Percentiles rank a stretch among this genome's conserved stretches.
Conservation (phyloP, 2,113 vertebrate species). For the Vicugna pacos region DNA sequence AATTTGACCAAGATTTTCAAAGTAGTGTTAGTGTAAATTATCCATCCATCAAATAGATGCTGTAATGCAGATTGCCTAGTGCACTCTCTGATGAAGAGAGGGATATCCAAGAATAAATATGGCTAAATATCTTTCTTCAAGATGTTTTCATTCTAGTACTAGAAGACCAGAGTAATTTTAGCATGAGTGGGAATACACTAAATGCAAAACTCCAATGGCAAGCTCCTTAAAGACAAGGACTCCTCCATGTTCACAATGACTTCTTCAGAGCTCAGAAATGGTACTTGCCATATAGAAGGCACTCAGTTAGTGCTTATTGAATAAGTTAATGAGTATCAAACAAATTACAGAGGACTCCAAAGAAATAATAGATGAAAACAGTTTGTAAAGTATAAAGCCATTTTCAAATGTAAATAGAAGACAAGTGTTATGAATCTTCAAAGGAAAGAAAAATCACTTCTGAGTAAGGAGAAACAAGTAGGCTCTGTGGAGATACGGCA, state of each 20-base stretch:
- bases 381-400: background rate
- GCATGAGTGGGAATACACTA: background rate
- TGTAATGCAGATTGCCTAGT: background rate
- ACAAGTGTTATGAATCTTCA: background rate
- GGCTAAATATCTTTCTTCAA: background rate
- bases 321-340: background rate
- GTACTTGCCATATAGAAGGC: background rate
- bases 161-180: background rate
- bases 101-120: background rate
- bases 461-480: background rate
- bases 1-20: background rate
- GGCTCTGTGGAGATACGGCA: background rate
- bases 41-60: background rate
- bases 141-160: background rate
- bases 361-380: background rate
- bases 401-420: background rate
- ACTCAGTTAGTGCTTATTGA: background rate
- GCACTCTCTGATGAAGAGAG: background rate
- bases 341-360: background rate
- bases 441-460: conserved; percentile 5
- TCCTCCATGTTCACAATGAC: background rate
- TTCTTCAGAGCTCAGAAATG: conserved; percentile 1
- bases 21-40: background rate
- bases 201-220: background rate
- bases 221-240: background rate